Percentiles rank a stretch among this genome's conserved stretches.
Evolutionary conservation across 2,888 invertebrate species (phyloP).

Genomic region (Pachycephus smyrnensis): DNA sequence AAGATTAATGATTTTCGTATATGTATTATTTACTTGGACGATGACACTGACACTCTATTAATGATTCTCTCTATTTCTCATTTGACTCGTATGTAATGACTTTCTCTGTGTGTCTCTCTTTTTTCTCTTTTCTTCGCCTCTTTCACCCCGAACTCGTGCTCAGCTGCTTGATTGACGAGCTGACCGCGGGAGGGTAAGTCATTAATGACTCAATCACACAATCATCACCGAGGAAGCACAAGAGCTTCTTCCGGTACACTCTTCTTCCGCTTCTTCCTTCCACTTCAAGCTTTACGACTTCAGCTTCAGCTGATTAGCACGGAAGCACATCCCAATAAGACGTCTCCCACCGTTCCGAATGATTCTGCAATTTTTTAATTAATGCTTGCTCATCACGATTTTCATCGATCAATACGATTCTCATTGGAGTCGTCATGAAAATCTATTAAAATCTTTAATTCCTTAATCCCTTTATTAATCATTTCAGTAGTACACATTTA

Average conservation of each 20-base stretch:
- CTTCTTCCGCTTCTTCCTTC: neutral
- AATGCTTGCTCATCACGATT: neutral
- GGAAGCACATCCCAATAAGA: neutral
- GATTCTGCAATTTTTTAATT: neutral
- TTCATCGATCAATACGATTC: neutral
- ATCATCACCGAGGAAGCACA: neutral
- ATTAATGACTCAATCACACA: slow-evolving; percentile 43
- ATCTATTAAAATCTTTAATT: neutral
- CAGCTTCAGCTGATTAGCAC: neutral
- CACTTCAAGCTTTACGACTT: neutral
- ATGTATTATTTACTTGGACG: neutral
- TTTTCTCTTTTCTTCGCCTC: slow-evolving; percentile 62
- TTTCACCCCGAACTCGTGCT: slow-evolving; percentile 65
- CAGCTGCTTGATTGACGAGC: slow-evolving; percentile 90
- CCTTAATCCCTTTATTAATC: neutral
- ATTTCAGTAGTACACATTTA: neutral
- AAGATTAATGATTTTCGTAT: neutral
- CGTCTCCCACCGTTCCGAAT: neutral
- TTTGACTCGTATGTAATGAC: slow-evolving; percentile 60
- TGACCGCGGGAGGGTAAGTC: slow-evolving; percentile 85
- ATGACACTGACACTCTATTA: neutral
- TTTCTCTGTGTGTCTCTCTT: slow-evolving; percentile 66
- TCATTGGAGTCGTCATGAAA: neutral
- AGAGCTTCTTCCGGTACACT: neutral
- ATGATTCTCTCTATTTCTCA: slow-evolving; percentile 58